phyloP scores from a whole-genome alignment of 1,140 invertebrate genomes.

The Liolophura sinensis region DNA sequence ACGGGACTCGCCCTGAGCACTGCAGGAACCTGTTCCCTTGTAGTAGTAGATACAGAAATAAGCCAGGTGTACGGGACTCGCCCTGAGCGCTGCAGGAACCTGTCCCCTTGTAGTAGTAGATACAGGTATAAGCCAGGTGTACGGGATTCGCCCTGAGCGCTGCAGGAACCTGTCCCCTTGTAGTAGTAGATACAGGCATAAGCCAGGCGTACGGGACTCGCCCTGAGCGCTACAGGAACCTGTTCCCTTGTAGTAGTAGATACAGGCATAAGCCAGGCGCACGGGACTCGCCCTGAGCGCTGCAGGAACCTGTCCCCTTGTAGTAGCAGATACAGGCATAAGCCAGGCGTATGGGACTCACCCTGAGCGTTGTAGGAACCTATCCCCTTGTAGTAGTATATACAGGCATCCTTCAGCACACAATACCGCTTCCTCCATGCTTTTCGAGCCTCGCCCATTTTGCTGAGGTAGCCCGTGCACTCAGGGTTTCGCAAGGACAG shows the following conservation, averaged over 20 bases:
- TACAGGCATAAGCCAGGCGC: not conserved
- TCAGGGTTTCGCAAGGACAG: constrained; percentile 77
- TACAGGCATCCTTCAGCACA: constrained; percentile 91
- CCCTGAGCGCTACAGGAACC: constrained; percentile 26
- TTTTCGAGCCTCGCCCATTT: constrained; percentile 71
- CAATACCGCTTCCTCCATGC: constrained; percentile 91
- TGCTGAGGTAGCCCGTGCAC: constrained; percentile 88
- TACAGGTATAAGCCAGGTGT: no score
- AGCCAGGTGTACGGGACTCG: no score
- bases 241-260: not conserved
- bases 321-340: not conserved
- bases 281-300: not conserved
- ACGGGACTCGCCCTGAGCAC: no score
- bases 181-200: constrained; percentile 95
- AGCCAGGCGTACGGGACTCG: constrained; percentile 77
- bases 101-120: no score
- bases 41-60: no score
- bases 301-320: not conserved
- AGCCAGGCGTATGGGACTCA: constrained; percentile 56
- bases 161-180: constrained; percentile 80
- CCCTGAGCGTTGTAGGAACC: constrained; percentile 85
- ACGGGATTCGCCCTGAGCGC: constrained; percentile 82
- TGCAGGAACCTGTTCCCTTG: no score
- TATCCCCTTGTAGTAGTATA: constrained; percentile 91
- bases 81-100: no score